Evolutionary conservation across 2,888 invertebrate species (phyloP).

Genomic region (Zhuqinia jingwanae): DNA sequence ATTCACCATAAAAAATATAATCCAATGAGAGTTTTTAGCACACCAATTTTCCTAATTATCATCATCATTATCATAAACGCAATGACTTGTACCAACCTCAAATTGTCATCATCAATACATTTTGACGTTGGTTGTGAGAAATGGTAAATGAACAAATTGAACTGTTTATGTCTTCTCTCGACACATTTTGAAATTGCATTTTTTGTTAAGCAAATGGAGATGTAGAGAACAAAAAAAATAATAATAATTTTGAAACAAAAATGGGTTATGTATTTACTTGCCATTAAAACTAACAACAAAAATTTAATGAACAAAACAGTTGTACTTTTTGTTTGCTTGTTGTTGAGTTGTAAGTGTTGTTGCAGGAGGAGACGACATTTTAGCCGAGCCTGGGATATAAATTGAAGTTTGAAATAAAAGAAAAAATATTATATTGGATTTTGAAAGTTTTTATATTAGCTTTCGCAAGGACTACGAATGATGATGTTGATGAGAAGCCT

Average conservation of each 20-base stretch:
- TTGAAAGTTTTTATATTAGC: background rate
- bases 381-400: background rate
- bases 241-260: background rate
- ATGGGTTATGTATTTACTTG: background rate
- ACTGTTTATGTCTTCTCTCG: background rate
- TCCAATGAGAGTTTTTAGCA: constrained; percentile 28
- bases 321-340: constrained; percentile 2
- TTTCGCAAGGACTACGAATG: background rate
- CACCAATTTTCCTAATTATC: constrained; percentile 59
- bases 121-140: background rate
- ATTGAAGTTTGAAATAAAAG: too few species aligned
- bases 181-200: background rate
- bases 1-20: background rate
- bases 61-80: constrained; percentile 33
- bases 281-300: background rate
- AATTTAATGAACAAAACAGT: background rate
- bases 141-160: constrained; percentile 20
- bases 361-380: background rate
- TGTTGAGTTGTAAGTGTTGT: background rate
- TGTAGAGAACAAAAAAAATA: background rate
- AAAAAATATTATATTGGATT: background rate
- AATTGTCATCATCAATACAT: background rate
- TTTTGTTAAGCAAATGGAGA: background rate
- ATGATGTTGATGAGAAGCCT: background rate
- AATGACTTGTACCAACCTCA: constrained; percentile 18